These are phyloP conservation scores for Phengaris arion DNA, from an alignment of 2,888 invertebrate species.

Conservation along the genomic window DNA sequence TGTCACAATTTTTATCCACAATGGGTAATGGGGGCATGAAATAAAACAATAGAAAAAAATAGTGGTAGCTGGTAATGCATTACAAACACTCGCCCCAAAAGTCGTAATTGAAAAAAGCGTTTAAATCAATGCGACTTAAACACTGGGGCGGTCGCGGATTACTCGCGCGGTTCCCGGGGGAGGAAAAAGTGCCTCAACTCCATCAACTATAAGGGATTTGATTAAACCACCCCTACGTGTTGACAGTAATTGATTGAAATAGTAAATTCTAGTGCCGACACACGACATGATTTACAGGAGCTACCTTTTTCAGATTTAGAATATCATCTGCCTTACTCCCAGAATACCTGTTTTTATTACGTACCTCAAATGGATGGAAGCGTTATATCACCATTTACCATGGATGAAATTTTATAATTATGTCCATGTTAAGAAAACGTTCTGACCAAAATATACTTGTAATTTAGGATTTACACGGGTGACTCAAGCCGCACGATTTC, in stretches of 20 bases:
- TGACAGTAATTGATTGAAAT: constrained; percentile 76
- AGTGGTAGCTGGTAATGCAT: not conserved
- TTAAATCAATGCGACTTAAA: constrained; percentile 69
- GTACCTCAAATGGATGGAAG: too few relatives aligned
- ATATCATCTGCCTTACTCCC: too few relatives aligned
- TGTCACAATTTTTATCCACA: not conserved
- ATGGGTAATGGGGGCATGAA: not conserved
- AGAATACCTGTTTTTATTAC: too few relatives aligned
- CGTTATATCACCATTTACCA: too few relatives aligned
- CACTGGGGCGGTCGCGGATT: constrained; percentile 69
- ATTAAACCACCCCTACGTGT: constrained; percentile 73
- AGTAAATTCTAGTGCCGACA: constrained; percentile 34
- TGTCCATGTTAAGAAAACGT: too few relatives aligned
- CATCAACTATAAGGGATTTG: constrained; percentile 70
- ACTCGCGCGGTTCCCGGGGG: constrained; percentile 56
- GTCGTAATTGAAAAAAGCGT: constrained; percentile 64
- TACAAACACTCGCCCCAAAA: constrained; percentile 30
- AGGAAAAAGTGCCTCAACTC: constrained; percentile 65
- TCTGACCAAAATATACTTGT: too few relatives aligned
- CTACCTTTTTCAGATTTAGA: not conserved
- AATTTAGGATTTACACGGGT: too few relatives aligned
- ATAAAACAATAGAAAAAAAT: not conserved
- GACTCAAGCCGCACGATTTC: too few relatives aligned
- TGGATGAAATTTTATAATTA: too few relatives aligned
- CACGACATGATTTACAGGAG: constrained; percentile 16